A percentile compares a stretch with the other conserved stretches of the same genome.
Evolutionary conservation across 2,113 vertebrate genomes (phyloP).

Genomic region (Acinonyx jubatus): DNA sequence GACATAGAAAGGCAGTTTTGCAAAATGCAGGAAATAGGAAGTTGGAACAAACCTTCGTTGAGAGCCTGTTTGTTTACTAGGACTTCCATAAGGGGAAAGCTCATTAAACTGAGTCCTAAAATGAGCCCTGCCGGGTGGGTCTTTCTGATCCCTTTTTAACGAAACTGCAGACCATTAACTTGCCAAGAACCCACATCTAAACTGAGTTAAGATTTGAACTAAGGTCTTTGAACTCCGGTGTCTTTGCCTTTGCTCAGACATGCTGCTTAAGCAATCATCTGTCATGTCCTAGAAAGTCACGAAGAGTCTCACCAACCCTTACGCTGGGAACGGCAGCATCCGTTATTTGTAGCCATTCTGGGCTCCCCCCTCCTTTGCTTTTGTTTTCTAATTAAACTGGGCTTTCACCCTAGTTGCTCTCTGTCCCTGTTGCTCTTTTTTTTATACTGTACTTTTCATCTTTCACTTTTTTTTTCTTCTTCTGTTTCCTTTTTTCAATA

Average conservation of each 20-base stretch:
- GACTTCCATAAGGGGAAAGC: background rate
- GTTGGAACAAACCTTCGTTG: background rate
- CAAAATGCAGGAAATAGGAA: background rate
- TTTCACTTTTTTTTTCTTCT: background rate
- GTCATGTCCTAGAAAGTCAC: accelerated
- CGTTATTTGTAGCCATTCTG: accelerated
- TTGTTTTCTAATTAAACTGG: background rate
- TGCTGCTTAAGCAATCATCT: background rate
- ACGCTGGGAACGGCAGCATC: background rate
- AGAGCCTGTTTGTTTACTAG: background rate
- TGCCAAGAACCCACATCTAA: background rate
- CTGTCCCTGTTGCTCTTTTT: background rate
- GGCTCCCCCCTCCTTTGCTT: background rate
- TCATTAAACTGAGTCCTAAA: slow-evolving; percentile 16
- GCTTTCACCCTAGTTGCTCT: background rate
- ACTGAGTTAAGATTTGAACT: background rate
- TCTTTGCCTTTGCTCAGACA: accelerated
- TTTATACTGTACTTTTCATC: background rate
- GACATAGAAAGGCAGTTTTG: background rate
- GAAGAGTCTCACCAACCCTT: background rate
- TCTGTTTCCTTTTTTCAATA: background rate
- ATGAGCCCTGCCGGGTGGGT: background rate
- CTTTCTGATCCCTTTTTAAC: background rate
- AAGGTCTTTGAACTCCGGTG: background rate
- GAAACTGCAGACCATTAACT: background rate